Evolutionary conservation across 2,113 vertebrate genomes (phyloP), one percentile per base, ranked within the genome.

Genomic region (Formicarius rufipectus): DNA sequence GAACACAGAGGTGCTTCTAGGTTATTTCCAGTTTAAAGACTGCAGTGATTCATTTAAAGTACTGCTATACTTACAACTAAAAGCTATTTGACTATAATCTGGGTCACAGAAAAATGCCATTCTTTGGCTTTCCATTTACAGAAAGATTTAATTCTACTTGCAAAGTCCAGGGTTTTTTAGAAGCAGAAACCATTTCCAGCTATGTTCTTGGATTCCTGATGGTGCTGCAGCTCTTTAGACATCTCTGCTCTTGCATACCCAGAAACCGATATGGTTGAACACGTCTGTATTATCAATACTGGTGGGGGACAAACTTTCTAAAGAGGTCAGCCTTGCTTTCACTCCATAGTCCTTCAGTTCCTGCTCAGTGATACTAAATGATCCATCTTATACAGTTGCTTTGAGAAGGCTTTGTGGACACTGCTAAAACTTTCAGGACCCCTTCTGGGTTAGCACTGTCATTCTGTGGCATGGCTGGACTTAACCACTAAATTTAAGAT

Each of bases 81-180:
- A 37, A 92, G 30, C 40, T 72, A 37, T 67, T 89, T 87, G 37
- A 45, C 73, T 76, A 28, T 22, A 18, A 68, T 74, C 58, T 79
- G 49, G 1, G 1, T 80, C 45, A 74, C 79, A 95, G 62, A 63
- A 90, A 93, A 96, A 90, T 78, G 31, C 31, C 14, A 39, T 79
- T 89, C 66, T 87, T 88, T 69, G 53, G 42, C 44, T 89, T 93
- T 87, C 76, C 59, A 53, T 89, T 92, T 97, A 74, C 31, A 76
- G 80, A 69, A 93, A 72, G 47, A 56, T 68, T 90, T 94, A 90
- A 93, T 93, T 87, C 84, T 64, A 62, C 30, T 83, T 75, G 45
- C 9, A 66, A 85, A 37, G 60, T 67, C 86, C 63, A 72, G 69
- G 50, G 20, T 7, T 23, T 71, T 93, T 93, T 66, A 76, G 92